phyloP scores from a whole-genome alignment of 2,113 vertebrate species.

The Sus scrofa region T2T-Sscrofa CM000821.6:21138501-21139000 shows the following conservation, averaged over 20 bases:
- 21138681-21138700: neutral
- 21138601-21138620: neutral
- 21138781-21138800: too few relatives aligned
- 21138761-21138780: too few relatives aligned
- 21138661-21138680: neutral
- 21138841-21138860: too few relatives aligned
- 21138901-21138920: neutral
- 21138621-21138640: neutral
- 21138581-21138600: neutral
- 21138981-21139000: neutral
- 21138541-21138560: neutral
- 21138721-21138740: too few relatives aligned
- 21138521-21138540: neutral
- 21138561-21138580: neutral
- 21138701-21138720: neutral
- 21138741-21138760: too few relatives aligned
- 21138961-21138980: neutral
- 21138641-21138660: neutral
- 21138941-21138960: neutral
- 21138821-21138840: too few relatives aligned
- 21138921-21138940: neutral
- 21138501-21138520: neutral
- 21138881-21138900: too few relatives aligned
- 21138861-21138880: too few relatives aligned
- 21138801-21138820: too few relatives aligned